phyloP scores from a whole-genome alignment of 2,113 vertebrate species.

The Alouatta palliata region DNA sequence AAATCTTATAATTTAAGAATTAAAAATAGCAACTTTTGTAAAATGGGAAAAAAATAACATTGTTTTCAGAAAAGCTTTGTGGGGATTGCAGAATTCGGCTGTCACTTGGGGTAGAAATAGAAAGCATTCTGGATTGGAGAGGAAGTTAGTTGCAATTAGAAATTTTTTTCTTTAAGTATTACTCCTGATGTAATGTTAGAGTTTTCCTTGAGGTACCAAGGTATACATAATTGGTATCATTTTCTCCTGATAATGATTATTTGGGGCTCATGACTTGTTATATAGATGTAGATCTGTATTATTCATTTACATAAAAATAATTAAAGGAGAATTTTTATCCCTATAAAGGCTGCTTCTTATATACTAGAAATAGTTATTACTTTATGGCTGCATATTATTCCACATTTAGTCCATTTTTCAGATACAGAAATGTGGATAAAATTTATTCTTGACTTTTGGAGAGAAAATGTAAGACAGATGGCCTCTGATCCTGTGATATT shows the following conservation, averaged over 20 bases:
- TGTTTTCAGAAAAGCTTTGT: not conserved
- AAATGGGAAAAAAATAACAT: not conserved
- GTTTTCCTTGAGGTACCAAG: not conserved
- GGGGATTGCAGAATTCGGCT: not conserved
- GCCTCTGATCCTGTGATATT: constrained; percentile 55
- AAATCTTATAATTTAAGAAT: not conserved
- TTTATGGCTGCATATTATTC: constrained; percentile 18
- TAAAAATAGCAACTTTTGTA: not conserved
- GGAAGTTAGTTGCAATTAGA: not conserved
- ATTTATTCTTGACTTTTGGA: constrained; percentile 52
- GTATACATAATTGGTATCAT: not conserved
- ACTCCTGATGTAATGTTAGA: not conserved
- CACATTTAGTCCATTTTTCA: constrained; percentile 23
- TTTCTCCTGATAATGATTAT: not conserved
- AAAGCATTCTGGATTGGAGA: not conserved
- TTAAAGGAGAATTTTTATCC: not conserved
- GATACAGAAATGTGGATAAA: not conserved
- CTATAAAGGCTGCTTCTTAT: not conserved
- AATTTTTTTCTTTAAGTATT: not conserved
- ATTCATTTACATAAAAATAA: not conserved
- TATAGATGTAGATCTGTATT: not conserved
- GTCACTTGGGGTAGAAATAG: not conserved
- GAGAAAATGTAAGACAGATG: constrained; percentile 47
- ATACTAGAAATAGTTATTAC: not conserved
- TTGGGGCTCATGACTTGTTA: not conserved